Evolutionary conservation across 1,140 invertebrate genomes (phyloP), one percentile per base, ranked within the genome.

Genomic region (Ditylenchus dipsaci): DNA sequence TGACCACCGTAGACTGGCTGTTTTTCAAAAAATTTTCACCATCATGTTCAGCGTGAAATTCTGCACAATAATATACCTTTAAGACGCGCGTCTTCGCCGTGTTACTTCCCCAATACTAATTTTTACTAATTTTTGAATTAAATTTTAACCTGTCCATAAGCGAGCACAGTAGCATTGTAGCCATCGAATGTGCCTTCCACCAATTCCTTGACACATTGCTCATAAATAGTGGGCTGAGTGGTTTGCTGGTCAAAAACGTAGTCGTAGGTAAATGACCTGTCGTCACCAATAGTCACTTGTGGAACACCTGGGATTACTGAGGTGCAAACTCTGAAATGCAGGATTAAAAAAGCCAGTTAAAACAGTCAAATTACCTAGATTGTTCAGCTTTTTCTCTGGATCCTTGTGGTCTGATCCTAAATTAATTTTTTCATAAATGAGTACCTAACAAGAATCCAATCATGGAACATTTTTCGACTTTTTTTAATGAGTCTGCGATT

Each of bases 361-460:
- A n/a, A n/a, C n/a, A n/a, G n/a, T n/a, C n/a, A 38, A 38, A 38
- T 38, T 11, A 38, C 33, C 33, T 38, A 38, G 93, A 96, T 88
- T 92, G 92, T 80, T 96, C 94, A 49, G 96, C 91, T 73, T 92
- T 88, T 84, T 97, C 94, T 23, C 90, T 87, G 0, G 91, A 89
- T 65, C 91, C 89, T 86, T 95, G 92, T 23, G 94, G 94, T 67
- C 94, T 90, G 80, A 97, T 92, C 85, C 94, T 96, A 60, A 78
- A 73, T n/a, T n/a, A n/a, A n/a, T n/a, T n/a, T n/a, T n/a, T n/a
- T n/a, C n/a, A n/a, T n/a, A n/a, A n/a, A n/a, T n/a, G n/a, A n/a
- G n/a, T n/a, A n/a, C n/a, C n/a, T n/a, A n/a, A n/a, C n/a, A n/a
- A n/a, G n/a, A n/a, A n/a, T n/a, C n/a, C n/a, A n/a, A n/a, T n/a